phyloP scores from a whole-genome alignment of 2,113 vertebrate genomes.

The Vulpes vulpes region DNA sequence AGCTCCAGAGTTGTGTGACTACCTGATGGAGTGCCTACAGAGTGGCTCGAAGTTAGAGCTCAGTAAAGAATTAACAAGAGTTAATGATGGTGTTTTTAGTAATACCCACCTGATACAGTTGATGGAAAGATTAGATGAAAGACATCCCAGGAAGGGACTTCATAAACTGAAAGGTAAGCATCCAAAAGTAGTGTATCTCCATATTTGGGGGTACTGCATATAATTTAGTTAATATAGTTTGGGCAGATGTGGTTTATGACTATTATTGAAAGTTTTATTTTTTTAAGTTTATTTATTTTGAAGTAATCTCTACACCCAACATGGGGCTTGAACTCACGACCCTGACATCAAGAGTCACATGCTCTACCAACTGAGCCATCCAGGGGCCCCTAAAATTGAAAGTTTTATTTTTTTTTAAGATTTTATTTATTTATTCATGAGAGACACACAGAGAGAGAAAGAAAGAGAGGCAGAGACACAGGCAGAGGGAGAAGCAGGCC shows the following conservation, averaged over 20 bases:
- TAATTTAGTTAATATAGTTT: not conserved
- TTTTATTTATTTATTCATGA: too few species aligned
- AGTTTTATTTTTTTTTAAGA: not conserved
- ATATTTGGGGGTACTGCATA: not conserved
- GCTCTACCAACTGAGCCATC: not conserved
- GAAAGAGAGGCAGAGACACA: too few species aligned
- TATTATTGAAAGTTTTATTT: not conserved
- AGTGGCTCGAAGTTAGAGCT: not conserved
- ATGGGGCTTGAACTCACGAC: not conserved
- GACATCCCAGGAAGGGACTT: not conserved
- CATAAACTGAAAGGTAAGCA: not conserved
- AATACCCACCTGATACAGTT: not conserved
- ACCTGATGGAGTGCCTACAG: not conserved
- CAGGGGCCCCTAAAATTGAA: not conserved
- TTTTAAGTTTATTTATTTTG: not conserved
- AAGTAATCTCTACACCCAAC: not conserved
- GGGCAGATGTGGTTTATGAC: not conserved
- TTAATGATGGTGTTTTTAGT: not conserved
- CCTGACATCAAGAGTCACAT: not conserved
- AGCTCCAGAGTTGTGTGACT: not conserved
- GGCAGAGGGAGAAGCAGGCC: too few species aligned
- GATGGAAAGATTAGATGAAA: not conserved
- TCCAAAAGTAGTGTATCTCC: not conserved
- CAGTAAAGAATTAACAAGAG: not conserved
- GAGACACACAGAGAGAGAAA: too few species aligned